Evolutionary conservation across 92 coral and sea anemone species (phyloP).

Genomic region (Isaurus tuberculatus): DNA sequence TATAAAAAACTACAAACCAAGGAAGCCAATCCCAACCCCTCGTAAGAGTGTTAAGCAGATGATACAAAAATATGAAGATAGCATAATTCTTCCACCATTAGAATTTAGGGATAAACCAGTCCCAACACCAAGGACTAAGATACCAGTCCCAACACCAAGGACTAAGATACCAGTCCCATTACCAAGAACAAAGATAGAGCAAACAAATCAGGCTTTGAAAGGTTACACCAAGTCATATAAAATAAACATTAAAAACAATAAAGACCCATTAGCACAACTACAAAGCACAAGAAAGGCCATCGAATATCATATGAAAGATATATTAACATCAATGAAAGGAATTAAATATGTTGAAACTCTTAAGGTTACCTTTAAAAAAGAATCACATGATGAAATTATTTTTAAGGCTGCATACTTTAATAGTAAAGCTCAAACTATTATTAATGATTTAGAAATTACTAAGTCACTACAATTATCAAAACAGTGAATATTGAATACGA

Average conservation of each 20-base stretch:
- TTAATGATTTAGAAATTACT: not conserved
- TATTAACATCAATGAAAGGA: slow-evolving; percentile 31
- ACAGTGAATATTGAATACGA: not conserved
- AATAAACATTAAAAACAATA: too few species aligned
- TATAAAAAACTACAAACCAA: too few species aligned
- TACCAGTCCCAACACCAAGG: slow-evolving; percentile 12
- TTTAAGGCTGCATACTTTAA: not conserved
- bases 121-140: slow-evolving; percentile 8
- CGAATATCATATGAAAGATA: not conserved
- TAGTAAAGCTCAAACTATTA: slow-evolving; percentile 6
- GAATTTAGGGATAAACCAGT: too few species aligned
- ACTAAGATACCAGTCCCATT: not conserved
- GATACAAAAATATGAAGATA: not conserved
- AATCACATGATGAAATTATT: not conserved
- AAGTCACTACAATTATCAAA: not conserved
- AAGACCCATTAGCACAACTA: slow-evolving; percentile 35
- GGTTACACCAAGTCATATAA: too few species aligned
- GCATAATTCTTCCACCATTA: too few species aligned
- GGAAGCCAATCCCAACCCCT: slow-evolving; percentile 25
- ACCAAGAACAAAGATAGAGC: not conserved
- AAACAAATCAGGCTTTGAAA: slow-evolving; percentile 12
- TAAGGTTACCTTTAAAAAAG: slow-evolving; percentile 23
- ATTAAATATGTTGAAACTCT: slow-evolving; percentile 35
- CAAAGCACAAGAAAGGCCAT: too few species aligned
- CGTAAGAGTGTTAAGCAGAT: too few species aligned